These are phyloP conservation scores for Tiaroga cobitis DNA, from an alignment of 2,797 vertebrate species.

Conservation along the genomic window DNA sequence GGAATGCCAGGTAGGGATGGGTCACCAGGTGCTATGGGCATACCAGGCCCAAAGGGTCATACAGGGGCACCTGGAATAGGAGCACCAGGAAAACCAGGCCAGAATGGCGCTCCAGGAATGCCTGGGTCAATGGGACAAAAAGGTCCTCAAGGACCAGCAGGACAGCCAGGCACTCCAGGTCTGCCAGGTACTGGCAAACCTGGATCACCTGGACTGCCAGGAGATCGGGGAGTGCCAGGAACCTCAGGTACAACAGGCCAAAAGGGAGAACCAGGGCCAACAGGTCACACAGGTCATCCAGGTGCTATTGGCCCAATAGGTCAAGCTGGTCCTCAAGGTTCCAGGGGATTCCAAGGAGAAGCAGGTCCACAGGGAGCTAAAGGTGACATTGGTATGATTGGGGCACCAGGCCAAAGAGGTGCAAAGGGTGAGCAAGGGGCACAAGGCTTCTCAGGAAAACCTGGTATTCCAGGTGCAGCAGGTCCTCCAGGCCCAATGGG, in stretches of 20 bases:
- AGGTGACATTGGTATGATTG: slow-evolving; percentile 84
- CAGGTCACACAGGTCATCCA: slow-evolving; percentile 84
- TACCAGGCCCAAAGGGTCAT: slow-evolving; percentile 83
- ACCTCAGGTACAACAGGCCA: slow-evolving; percentile 85
- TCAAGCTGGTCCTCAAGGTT: slow-evolving; percentile 84
- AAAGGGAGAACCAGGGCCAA: slow-evolving; percentile 91
- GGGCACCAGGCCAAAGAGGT: slow-evolving; percentile 83
- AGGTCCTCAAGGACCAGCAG: slow-evolving; percentile 86
- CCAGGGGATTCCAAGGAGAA: slow-evolving; percentile 87
- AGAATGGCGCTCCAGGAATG: slow-evolving; percentile 85
- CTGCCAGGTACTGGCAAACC: slow-evolving; percentile 89
- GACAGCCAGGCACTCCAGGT: slow-evolving; percentile 85
- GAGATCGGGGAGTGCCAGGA: slow-evolving; percentile 85
- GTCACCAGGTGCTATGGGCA: slow-evolving; percentile 79
- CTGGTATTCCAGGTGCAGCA: slow-evolving; percentile 85
- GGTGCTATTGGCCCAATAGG: slow-evolving; percentile 83
- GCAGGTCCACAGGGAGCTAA: slow-evolving; percentile 84
- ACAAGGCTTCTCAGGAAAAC: slow-evolving; percentile 87
- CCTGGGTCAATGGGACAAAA: slow-evolving; percentile 86
- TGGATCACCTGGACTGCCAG: slow-evolving; percentile 87
- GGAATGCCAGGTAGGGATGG: slow-evolving; percentile 88
- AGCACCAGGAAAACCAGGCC: slow-evolving; percentile 85
- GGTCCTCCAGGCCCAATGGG: slow-evolving; percentile 85
- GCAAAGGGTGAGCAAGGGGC: slow-evolving; percentile 87
- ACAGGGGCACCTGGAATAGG: slow-evolving; percentile 83